These are phyloP conservation scores for Dendroctonus ponderosae DNA, from an alignment of 1,140 invertebrate genomes.

Conservation along the genomic window DNA sequence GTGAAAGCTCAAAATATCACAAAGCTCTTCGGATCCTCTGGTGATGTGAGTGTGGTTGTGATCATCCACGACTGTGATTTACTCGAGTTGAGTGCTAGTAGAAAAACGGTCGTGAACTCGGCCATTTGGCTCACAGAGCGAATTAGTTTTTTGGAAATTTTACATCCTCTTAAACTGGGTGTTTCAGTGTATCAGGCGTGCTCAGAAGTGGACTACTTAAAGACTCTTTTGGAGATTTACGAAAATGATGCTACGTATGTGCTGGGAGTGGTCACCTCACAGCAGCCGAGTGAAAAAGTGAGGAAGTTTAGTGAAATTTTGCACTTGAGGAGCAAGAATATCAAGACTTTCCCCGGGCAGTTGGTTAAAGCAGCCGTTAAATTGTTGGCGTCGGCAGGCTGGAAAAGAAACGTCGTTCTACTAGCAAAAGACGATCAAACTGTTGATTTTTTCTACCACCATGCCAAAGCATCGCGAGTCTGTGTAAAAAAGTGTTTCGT, in stretches of 20 bases:
- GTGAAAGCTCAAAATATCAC: slow-evolving; percentile 6
- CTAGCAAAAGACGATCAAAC: slow-evolving; percentile 38
- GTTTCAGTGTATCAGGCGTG: slow-evolving; percentile 39
- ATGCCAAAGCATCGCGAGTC: slow-evolving; percentile 38
- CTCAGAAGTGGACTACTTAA: slow-evolving; percentile 37
- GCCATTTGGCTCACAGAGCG: slow-evolving; percentile 43
- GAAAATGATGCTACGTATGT: slow-evolving; percentile 28
- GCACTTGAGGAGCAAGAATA: slow-evolving; percentile 27
- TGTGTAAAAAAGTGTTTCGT: slow-evolving; percentile 41
- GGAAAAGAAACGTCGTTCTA: slow-evolving; percentile 44
- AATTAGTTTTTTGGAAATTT: slow-evolving; percentile 40
- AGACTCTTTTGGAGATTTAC: slow-evolving; percentile 44
- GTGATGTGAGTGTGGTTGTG: slow-evolving; percentile 32
- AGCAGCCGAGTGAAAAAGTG: slow-evolving; percentile 28
- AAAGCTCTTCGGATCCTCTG: neutral
- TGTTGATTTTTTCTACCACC: slow-evolving; percentile 41
- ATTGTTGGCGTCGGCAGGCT: slow-evolving; percentile 38
- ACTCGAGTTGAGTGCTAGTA: slow-evolving; percentile 9
- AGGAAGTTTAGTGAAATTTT: slow-evolving; percentile 39
- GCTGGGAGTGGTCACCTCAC: slow-evolving; percentile 38
- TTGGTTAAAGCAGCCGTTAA: slow-evolving; percentile 38
- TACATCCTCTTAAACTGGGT: slow-evolving; percentile 37
- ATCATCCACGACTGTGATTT: slow-evolving; percentile 16
- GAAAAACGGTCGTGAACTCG: slow-evolving; percentile 32
- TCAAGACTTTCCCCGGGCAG: slow-evolving; percentile 15